Evolutionary conservation across 2,888 invertebrate species (phyloP).

Genomic region (Rhagium mordax): DNA sequence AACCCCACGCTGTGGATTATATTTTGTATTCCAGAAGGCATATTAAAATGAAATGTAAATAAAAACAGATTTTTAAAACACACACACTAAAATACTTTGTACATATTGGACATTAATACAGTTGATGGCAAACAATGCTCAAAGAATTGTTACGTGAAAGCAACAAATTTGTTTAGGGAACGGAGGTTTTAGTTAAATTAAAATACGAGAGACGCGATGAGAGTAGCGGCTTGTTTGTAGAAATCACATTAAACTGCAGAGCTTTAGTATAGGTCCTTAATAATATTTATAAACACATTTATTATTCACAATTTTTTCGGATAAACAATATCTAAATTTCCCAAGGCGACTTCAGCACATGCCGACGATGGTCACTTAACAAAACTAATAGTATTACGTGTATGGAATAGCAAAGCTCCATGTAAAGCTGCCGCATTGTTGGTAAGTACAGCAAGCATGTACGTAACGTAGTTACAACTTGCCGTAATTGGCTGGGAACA

Average conservation of each 20-base stretch:
- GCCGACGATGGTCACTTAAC: constrained; percentile 20
- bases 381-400: constrained; percentile 21
- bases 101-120: not conserved
- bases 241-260: too few relatives aligned
- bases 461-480: constrained; percentile 13
- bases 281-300: too few relatives aligned
- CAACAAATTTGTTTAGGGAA: not conserved
- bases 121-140: not conserved
- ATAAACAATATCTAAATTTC: constrained; percentile 1
- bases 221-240: too few relatives aligned
- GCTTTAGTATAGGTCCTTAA: too few relatives aligned
- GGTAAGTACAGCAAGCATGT: constrained; percentile 15
- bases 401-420: not conserved
- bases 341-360: not conserved
- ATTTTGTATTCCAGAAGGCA: not conserved
- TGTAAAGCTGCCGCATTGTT: constrained; percentile 15
- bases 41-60: not conserved
- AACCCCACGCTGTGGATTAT: not conserved
- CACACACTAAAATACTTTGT: not conserved
- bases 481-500: constrained; percentile 27
- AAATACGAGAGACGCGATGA: not conserved
- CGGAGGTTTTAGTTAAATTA: not conserved
- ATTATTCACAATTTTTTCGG: not conserved
- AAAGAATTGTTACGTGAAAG: not conserved
- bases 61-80: not conserved